Evolutionary conservation across 2,888 invertebrate species (phyloP), one percentile per base, ranked within the genome.

Genomic region (Sthenelais limicola): DNA sequence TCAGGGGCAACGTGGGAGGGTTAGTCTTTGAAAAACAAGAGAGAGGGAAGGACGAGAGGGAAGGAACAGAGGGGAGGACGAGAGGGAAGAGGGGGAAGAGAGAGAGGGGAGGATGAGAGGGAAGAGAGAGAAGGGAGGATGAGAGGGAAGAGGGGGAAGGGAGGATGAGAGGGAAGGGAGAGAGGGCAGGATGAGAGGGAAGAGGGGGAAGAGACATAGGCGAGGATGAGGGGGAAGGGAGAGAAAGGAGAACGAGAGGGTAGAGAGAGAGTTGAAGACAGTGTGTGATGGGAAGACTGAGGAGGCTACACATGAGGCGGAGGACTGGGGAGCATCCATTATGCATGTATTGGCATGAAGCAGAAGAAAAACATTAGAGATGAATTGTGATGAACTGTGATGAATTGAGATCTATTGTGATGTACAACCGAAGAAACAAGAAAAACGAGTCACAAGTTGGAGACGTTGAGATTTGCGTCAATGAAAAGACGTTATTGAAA

Each of bases 161-260:
- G n/a, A n/a, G n/a, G 51, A 24, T 21, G 51, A n/a, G 21, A 51
- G 51, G 51, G 21, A 12, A 24, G n/a, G 51, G 51, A 51, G 51
- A n/a, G 51, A 51, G 51, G 9, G 21, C 21, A 12, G 24, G 51
- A n/a, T n/a, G 7, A 24, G 24, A 24, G n/a, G 21, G n/a, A n/a
- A n/a, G 21, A 24, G 51, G 24, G 51, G 24, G 51, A 51, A 24
- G 24, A 24, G 21, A n/a, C 7, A n/a, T 21, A 24, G 51, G 51
- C 18, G 24, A n/a, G 9, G 24, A n/a, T 21, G 21, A 24, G 21
- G 21, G 7, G n/a, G 24, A 24, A 24, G 21, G 24, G 51, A 21
- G 21, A 51, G 21, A 24, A 24, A 24, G 51, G 24, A n/a, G 24
- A n/a, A 51, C 7, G 51, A 24, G 24, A 24, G 7, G 21, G 24